phyloP scores from a whole-genome alignment of 2,797 vertebrate genomes.

The Girardinus metallicus region DNA sequence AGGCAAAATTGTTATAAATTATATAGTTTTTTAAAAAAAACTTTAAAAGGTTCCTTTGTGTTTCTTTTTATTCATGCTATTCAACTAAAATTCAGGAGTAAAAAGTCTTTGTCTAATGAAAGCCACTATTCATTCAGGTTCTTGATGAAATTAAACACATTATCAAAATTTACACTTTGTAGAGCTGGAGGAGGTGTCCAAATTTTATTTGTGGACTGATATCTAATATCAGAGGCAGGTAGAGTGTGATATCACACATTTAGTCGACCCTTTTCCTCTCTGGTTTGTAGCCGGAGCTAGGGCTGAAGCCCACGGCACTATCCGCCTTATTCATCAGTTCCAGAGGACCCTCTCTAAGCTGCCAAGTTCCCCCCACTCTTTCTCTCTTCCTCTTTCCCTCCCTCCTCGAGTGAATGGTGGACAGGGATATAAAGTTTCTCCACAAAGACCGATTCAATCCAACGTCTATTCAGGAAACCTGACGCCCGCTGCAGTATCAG shows the following conservation, averaged over 20 bases:
- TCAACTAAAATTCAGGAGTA: slow-evolving; percentile 10
- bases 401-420: slow-evolving; percentile 72
- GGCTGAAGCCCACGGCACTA: slow-evolving; percentile 63
- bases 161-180: neutral
- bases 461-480: slow-evolving; percentile 85
- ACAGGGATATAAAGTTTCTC: slow-evolving; percentile 92
- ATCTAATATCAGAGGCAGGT: slow-evolving; percentile 40
- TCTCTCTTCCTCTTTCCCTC: slow-evolving; percentile 26
- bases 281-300: slow-evolving; percentile 56
- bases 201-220: slow-evolving; percentile 2
- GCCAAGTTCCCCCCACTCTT: slow-evolving; percentile 69
- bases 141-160: neutral
- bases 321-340: slow-evolving; percentile 69
- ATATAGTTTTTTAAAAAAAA: neutral
- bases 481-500: slow-evolving; percentile 87
- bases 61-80: slow-evolving; percentile 17
- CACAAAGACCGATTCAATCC: slow-evolving; percentile 92
- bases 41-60: slow-evolving; percentile 19
- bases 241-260: slow-evolving; percentile 63
- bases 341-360: slow-evolving; percentile 69
- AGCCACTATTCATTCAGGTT: neutral
- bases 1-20: slow-evolving; percentile 36
- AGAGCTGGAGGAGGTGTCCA: neutral
- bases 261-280: slow-evolving; percentile 48
- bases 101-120: neutral